A percentile compares a stretch with the other conserved stretches of the same genome.
Evolutionary conservation across 2,797 vertebrate species (phyloP).

Genomic region (Lepilemur ruficaudatus): DNA sequence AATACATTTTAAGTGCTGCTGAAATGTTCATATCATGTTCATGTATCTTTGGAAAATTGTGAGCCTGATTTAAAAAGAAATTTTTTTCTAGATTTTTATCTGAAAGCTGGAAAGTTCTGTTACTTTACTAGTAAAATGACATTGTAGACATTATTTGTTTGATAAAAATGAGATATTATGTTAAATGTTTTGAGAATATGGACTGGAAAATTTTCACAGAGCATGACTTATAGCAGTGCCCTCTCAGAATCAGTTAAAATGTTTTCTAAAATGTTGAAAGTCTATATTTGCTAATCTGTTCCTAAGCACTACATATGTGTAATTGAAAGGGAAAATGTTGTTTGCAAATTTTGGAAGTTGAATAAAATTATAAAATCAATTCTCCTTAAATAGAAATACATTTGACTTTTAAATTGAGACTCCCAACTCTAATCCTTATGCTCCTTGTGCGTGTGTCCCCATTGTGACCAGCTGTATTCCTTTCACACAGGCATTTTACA

Average conservation of each 20-base stretch:
- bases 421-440: not conserved
- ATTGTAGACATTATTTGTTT: not conserved
- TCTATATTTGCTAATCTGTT: not conserved
- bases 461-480: not conserved
- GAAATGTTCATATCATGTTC: not conserved
- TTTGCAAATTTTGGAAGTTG: constrained; percentile 33
- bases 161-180: not conserved
- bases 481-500: not conserved
- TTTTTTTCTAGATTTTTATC: constrained; percentile 6
- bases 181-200: not conserved
- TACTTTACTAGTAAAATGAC: not conserved
- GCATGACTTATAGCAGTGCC: not conserved
- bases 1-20: not conserved
- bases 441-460: not conserved
- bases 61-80: not conserved
- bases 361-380: not conserved
- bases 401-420: constrained; percentile 6
- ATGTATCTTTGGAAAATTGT: not conserved
- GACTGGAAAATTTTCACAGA: not conserved
- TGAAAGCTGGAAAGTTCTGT: not conserved
- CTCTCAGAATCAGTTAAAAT: not conserved
- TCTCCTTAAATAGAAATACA: constrained; percentile 47
- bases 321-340: constrained; percentile 5
- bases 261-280: not conserved
- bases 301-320: not conserved